phyloP scores from a whole-genome alignment of 2,888 invertebrate genomes.

The Pammene fasciana region DNA sequence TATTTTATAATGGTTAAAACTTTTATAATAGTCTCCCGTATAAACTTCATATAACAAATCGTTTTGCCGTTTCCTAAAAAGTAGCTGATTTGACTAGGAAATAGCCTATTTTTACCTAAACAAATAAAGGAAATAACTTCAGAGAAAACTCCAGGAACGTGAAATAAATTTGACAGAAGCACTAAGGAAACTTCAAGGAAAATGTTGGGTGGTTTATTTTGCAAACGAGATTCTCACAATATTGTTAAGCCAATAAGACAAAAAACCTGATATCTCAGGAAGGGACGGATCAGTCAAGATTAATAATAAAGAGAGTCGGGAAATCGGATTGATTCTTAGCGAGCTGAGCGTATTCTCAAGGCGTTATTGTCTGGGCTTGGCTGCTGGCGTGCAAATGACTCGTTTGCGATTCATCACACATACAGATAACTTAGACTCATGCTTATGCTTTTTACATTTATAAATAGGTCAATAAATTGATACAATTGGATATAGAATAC shows the following conservation, averaged over 20 bases:
- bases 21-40: too few relatives aligned
- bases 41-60: too few relatives aligned
- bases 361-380: conserved; percentile 3
- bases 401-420: conserved; percentile 3
- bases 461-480: too few relatives aligned
- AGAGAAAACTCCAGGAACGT: too few relatives aligned
- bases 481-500: too few relatives aligned
- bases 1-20: too few relatives aligned
- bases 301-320: conserved; percentile 42
- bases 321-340: conserved; percentile 42
- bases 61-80: too few relatives aligned
- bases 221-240: conserved; percentile 28
- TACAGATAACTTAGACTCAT: background rate
- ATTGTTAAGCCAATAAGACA: conserved; percentile 56
- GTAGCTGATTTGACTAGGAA: too few relatives aligned
- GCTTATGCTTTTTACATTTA: too few relatives aligned
- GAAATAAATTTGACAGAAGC: background rate
- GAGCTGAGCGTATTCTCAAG: conserved; percentile 24
- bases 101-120: too few relatives aligned
- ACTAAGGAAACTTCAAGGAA: background rate
- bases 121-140: too few relatives aligned
- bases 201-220: conserved; percentile 25
- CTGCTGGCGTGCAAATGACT: background rate
- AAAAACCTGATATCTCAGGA: conserved; percentile 46
- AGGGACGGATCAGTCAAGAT: conserved; percentile 39